Conservation (phyloP, 2,797 vertebrate genomes). For the Triplophysa yarkandensis region DNA sequence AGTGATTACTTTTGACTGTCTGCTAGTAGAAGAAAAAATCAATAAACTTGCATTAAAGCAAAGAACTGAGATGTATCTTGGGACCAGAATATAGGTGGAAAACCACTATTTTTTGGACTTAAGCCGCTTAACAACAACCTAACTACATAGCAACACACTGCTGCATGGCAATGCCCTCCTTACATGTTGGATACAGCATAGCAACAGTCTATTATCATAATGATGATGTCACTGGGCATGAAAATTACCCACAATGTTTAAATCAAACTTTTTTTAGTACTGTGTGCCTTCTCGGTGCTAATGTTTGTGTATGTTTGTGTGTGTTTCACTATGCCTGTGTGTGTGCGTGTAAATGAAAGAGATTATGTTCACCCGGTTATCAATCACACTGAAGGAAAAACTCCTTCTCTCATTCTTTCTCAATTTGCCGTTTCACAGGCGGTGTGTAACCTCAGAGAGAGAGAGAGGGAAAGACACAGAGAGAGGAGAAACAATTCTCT, state of each 20-base stretch:
- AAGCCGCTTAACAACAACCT: background rate
- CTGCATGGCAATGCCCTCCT: too few species aligned
- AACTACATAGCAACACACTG: background rate
- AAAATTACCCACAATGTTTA: too few species aligned
- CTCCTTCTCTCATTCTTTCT: background rate
- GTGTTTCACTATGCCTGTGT: background rate
- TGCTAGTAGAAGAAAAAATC: too few species aligned
- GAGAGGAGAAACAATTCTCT: background rate
- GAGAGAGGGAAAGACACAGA: background rate
- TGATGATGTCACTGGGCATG: too few species aligned
- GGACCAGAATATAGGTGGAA: too few species aligned
- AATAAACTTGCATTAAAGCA: too few species aligned
- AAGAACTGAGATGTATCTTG: too few species aligned
- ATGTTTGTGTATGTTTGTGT: too few species aligned
- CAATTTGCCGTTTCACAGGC: background rate
- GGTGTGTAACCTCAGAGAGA: background rate
- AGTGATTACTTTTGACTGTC: too few species aligned
- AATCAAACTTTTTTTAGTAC: too few species aligned
- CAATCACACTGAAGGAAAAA: conserved; percentile 30
- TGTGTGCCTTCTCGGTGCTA: too few species aligned
- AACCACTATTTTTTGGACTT: too few species aligned
- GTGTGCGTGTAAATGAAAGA: background rate
- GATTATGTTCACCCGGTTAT: conserved; percentile 1
- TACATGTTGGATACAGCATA: background rate
- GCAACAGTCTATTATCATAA: background rate